Base-by-base conservation (phyloP, 2,797 vertebrate species). In the Pelodytes ibericus region DNA sequence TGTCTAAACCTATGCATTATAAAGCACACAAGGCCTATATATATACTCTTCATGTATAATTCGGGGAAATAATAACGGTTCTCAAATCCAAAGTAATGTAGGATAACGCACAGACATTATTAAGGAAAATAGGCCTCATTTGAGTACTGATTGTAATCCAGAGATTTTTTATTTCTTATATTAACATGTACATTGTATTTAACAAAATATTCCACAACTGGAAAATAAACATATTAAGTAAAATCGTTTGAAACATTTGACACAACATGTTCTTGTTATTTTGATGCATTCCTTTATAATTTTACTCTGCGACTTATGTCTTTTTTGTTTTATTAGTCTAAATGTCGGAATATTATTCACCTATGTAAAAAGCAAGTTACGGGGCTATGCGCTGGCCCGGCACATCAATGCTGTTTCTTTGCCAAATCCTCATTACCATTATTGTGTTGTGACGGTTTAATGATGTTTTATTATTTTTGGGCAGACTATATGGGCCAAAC, bases 151-250 rank as follows among this genome's bases (percentile, higher is more conserved):
- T 47, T 10, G 4, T 47, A 24, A 53, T 53, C 8, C 22, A 16
- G 13, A 53, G 49, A 6, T 24, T n/a, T n/a, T 20, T 5, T 22
- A 53, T 24, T 53, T 53, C n/a, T 53, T 24, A 20, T 53, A 53
- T 24, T 53, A 24, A 20, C 49, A 6, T 53, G 49, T 53, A 53
- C 49, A 53, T 39, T 57, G 61, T 49, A 57, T 65, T 73, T 27
- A 73, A 27, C 7, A 65, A 64, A 39, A 20, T 64, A 64, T 56
- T 31, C 24, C 11, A 24, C 51, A 13, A 44, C 10, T 15, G 25
- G 53, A 56, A 29, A 73, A 73, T 73, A 65, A 73, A 36, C 13
- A 20, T 51, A n/a, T n/a, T n/a, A 60, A 22, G 26, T 30, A 26
- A 72, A 49, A 63, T 24, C 27, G 51, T 41, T 26, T 30, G 2